phyloP scores from a whole-genome alignment of 2,888 invertebrate species.

The Mesochorus sp. region DNA sequence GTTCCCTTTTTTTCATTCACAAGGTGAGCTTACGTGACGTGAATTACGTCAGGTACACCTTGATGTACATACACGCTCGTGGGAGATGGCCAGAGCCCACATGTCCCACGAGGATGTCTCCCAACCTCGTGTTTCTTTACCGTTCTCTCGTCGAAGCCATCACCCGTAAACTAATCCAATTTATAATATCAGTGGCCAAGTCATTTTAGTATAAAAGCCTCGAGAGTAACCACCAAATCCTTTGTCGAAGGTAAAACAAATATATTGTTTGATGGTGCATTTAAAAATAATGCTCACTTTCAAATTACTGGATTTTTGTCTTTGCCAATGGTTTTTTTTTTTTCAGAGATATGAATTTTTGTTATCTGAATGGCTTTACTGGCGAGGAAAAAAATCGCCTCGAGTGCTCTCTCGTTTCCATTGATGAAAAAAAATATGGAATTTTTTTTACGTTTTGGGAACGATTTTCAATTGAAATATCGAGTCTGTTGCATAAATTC shows the following conservation, averaged over 20 bases:
- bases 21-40: constrained; percentile 57
- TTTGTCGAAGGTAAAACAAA: background rate
- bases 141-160: constrained; percentile 31
- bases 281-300: background rate
- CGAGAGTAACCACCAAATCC: background rate
- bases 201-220: constrained; percentile 26
- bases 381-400: too few relatives aligned
- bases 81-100: constrained; percentile 14
- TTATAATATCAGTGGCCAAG: constrained; percentile 33
- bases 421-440: too few relatives aligned
- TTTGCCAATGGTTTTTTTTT: too few relatives aligned
- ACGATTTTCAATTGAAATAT: too few relatives aligned
- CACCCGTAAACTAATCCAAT: constrained; percentile 52
- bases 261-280: background rate
- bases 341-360: too few relatives aligned
- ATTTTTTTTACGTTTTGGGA: too few relatives aligned
- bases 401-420: too few relatives aligned
- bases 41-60: constrained; percentile 52
- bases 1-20: constrained; percentile 72
- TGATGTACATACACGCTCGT: background rate
- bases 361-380: too few relatives aligned
- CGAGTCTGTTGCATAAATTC: too few relatives aligned
- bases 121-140: constrained; percentile 30
- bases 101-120: constrained; percentile 50
- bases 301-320: background rate